These are phyloP conservation scores for Enteromius argenteus DNA, from an alignment of 2,797 vertebrate genomes.

Conservation along the genomic window DNA sequence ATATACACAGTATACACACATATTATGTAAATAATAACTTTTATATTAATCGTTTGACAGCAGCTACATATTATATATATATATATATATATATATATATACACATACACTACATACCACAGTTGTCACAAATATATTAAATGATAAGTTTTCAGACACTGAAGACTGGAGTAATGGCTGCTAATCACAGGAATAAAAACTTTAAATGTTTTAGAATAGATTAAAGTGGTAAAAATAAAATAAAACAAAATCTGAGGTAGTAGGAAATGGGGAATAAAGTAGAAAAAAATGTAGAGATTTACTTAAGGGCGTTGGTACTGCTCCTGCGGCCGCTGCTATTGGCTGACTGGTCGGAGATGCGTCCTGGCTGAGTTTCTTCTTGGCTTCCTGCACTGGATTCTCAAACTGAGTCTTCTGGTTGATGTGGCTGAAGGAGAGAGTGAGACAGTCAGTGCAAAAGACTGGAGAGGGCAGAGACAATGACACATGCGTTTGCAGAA, in stretches of 20 bases:
- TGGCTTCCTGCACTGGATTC: constrained; percentile 96
- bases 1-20: too few relatives aligned
- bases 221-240: not conserved
- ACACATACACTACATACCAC: too few relatives aligned
- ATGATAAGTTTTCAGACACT: not conserved
- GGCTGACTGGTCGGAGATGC: constrained; percentile 56
- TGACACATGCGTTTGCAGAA: not conserved
- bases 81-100: too few relatives aligned
- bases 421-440: constrained; percentile 84
- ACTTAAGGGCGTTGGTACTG: constrained; percentile 70
- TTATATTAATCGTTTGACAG: too few relatives aligned
- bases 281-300: constrained; percentile 39
- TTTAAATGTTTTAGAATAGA: not conserved
- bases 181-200: not conserved
- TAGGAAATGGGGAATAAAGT: not conserved
- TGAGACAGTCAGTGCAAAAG: constrained; percentile 50
- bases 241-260: not conserved
- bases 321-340: constrained; percentile 49
- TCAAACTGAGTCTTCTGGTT: constrained; percentile 99
- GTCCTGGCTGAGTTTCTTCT: constrained; percentile 82
- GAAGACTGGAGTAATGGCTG: not conserved
- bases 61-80: too few relatives aligned
- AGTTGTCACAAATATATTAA: constrained; percentile 1
- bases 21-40: too few relatives aligned
- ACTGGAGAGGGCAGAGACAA: not conserved